Conservation (phyloP, 2,888 invertebrate species). For the Pollenia amentaria region DNA sequence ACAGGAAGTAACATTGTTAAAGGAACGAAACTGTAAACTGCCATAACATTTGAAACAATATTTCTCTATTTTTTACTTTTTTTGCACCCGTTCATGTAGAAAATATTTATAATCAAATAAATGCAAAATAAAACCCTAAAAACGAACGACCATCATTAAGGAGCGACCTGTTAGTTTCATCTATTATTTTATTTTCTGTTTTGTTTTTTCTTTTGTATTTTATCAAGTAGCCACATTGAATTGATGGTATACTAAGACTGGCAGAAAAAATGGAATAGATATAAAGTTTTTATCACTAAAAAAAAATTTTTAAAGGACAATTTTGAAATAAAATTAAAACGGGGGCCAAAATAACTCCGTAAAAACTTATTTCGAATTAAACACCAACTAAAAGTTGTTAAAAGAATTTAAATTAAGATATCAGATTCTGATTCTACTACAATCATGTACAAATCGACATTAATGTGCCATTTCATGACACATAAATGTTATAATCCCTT, state of each 20-base stretch:
- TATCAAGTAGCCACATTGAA: constrained; percentile 21
- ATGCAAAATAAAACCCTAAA: constrained; percentile 58
- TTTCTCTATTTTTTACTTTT: constrained; percentile 36
- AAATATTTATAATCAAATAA: constrained; percentile 64
- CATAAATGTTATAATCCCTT: too few relatives aligned
- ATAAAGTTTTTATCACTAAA: not conserved
- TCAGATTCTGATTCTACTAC: too few relatives aligned
- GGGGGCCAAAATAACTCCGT: too few relatives aligned
- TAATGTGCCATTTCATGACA: too few relatives aligned
- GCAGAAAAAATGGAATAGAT: not conserved
- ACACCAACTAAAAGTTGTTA: not conserved
- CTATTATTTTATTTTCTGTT: not conserved
- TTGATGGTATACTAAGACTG: constrained; percentile 38
- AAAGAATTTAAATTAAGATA: too few relatives aligned
- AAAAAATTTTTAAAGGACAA: too few relatives aligned
- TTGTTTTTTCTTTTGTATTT: constrained; percentile 25
- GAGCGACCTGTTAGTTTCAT: constrained; percentile 1
- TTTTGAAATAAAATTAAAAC: too few relatives aligned
- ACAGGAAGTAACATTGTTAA: constrained; percentile 62
- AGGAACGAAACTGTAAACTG: constrained; percentile 22
- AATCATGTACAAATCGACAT: too few relatives aligned
- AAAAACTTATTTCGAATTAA: not conserved
- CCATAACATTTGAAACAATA: constrained; percentile 60
- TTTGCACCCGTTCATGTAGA: constrained; percentile 43
- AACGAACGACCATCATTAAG: constrained; percentile 54